These are phyloP conservation scores for Papilio polytes DNA, from an alignment of 1,140 invertebrate genomes.

Conservation along the genomic window DNA sequence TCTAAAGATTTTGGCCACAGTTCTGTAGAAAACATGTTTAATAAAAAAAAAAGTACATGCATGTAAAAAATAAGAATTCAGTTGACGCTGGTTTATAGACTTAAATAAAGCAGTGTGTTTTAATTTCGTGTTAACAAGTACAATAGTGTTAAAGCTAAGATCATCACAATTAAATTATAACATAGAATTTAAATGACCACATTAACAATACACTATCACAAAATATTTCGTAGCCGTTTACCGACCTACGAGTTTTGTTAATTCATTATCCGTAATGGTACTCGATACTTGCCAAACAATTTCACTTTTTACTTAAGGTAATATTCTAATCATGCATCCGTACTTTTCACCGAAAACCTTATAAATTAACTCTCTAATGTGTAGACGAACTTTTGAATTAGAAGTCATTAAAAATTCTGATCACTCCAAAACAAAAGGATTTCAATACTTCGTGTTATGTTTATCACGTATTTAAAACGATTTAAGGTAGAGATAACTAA, in stretches of 20 bases:
- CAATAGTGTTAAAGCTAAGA: neutral
- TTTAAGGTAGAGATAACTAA: neutral
- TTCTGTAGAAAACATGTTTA: too few relatives aligned
- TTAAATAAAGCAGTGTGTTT: neutral
- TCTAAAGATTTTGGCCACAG: too few relatives aligned
- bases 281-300: constrained; percentile 19
- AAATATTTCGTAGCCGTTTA: neutral
- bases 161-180: neutral
- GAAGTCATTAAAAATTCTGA: constrained; percentile 11
- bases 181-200: neutral
- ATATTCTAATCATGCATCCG: constrained; percentile 31
- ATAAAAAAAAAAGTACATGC: too few relatives aligned
- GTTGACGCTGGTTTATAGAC: too few relatives aligned
- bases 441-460: neutral
- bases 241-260: neutral
- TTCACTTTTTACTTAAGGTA: constrained; percentile 37
- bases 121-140: neutral
- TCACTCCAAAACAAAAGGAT: neutral
- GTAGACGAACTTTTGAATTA: constrained; percentile 22
- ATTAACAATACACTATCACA: neutral
- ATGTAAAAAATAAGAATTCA: too few relatives aligned
- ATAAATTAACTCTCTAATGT: constrained; percentile 38
- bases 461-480: neutral
- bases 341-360: constrained; percentile 30
- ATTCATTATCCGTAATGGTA: constrained; percentile 31